These are phyloP conservation scores for Poeciliopsis turrubarensis DNA, from an alignment of 2,113 vertebrate species.

Conservation along the genomic window DNA sequence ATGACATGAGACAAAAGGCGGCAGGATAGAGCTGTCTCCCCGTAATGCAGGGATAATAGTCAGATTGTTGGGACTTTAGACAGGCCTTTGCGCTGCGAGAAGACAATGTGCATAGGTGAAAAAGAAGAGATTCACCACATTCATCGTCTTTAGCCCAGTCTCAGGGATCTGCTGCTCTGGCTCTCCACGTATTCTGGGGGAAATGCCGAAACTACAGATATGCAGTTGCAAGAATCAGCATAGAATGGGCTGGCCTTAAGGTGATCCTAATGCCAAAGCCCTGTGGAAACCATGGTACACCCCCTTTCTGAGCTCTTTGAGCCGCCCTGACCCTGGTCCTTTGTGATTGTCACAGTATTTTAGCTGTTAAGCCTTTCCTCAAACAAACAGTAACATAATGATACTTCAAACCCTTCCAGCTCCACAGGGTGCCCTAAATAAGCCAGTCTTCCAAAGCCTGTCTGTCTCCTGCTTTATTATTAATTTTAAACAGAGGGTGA, in stretches of 20 bases:
- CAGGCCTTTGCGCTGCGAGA: slow-evolving; percentile 36
- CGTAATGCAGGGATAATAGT: slow-evolving; percentile 67
- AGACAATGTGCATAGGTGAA: slow-evolving; percentile 54
- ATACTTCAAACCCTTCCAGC: slow-evolving; percentile 80
- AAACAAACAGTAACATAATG: slow-evolving; percentile 83
- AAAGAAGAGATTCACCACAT: slow-evolving; percentile 36
- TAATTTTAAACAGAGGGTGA: slow-evolving; percentile 71
- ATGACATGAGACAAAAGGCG: slow-evolving; percentile 72
- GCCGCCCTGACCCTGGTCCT: slow-evolving; percentile 72
- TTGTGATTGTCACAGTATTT: slow-evolving; percentile 73
- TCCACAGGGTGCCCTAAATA: slow-evolving; percentile 71
- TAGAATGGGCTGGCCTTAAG: slow-evolving; percentile 56
- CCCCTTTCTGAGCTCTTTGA: slow-evolving; percentile 38
- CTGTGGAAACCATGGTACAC: slow-evolving; percentile 48
- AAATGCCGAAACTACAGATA: slow-evolving; percentile 52
- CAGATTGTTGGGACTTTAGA: slow-evolving; percentile 56
- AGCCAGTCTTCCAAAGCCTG: slow-evolving; percentile 50
- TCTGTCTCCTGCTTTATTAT: slow-evolving; percentile 64
- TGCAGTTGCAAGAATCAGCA: slow-evolving; percentile 50
- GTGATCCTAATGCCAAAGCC: slow-evolving; percentile 73
- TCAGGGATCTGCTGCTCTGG: slow-evolving; percentile 63
- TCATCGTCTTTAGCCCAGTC: slow-evolving; percentile 58
- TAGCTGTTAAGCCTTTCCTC: slow-evolving; percentile 75
- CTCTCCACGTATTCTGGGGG: slow-evolving; percentile 59
- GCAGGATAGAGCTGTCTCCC: slow-evolving; percentile 67